A percentile compares a stretch with the other conserved stretches of the same genome.
Conservation (phyloP, 2,888 invertebrate genomes). For the Hemistola chrysoprasaria region DNA sequence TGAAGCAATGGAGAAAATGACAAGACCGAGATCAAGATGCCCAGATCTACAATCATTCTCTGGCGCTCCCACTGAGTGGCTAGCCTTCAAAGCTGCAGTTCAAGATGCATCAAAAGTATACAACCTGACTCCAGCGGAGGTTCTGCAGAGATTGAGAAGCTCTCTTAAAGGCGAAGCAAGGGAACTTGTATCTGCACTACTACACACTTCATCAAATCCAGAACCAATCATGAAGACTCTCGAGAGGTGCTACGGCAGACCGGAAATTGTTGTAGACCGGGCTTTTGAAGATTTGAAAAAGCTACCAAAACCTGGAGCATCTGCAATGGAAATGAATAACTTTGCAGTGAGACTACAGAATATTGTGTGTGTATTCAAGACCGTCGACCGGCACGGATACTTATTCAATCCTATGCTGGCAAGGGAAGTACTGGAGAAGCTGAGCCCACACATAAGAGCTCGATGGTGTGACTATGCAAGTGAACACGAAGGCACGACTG, state of each 20-base stretch:
- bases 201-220: constrained; percentile 18
- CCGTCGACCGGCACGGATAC: constrained; percentile 3
- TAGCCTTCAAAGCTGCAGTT: no score
- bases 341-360: constrained; percentile 21
- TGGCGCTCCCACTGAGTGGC: no score
- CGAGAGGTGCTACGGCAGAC: constrained; percentile 28
- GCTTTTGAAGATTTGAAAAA: constrained; percentile 18
- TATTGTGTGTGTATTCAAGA: background rate
- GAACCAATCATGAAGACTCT: constrained; percentile 22
- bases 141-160: constrained; percentile 15
- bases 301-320: constrained; percentile 15
- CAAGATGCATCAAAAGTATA: background rate
- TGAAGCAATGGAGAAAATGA: no score
- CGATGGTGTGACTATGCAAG: constrained; percentile 7
- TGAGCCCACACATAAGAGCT: constrained; percentile 1
- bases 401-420: constrained; percentile 9
- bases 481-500: background rate
- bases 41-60: no score
- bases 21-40: no score
- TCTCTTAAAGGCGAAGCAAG: constrained; percentile 21
- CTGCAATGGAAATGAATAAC: constrained; percentile 18
- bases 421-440: constrained; percentile 4
- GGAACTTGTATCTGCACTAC: constrained; percentile 9
- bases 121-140: constrained; percentile 9
- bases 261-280: constrained; percentile 23